Conservation (phyloP, 1,140 invertebrate genomes). For the Helicoverpa zea region DNA sequence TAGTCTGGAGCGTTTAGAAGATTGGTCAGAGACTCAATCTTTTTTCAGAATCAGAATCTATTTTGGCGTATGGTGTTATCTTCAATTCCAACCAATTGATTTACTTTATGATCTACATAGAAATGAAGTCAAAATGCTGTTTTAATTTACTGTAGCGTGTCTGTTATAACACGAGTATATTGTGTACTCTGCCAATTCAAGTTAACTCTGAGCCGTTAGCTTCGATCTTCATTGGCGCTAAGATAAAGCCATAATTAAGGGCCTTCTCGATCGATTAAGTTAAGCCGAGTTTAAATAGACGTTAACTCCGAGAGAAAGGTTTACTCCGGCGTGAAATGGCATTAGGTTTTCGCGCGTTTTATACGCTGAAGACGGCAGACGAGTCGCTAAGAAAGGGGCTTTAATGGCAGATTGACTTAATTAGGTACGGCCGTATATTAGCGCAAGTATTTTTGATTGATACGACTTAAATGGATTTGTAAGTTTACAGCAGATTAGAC, state of each 20-base stretch:
- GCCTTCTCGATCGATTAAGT: constrained; percentile 85
- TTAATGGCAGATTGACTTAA: constrained; percentile 85
- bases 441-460: constrained; percentile 78
- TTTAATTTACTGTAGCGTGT: not conserved
- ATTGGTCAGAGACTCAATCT: no score
- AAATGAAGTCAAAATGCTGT: not conserved
- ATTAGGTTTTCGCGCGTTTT: constrained; percentile 86
- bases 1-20: no score
- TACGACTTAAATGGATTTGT: constrained; percentile 68
- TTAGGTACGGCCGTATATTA: constrained; percentile 80
- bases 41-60: no score
- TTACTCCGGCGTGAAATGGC: constrained; percentile 85
- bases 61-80: no score
- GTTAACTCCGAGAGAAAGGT: constrained; percentile 85
- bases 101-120: no score
- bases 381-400: constrained; percentile 84
- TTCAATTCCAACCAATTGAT: no score
- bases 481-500: constrained; percentile 48
- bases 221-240: constrained; percentile 73
- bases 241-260: constrained; percentile 85
- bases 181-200: constrained; percentile 57
- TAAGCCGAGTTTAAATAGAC: constrained; percentile 86
- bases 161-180: not conserved
- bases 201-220: constrained; percentile 70
- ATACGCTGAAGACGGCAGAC: constrained; percentile 73